Evolutionary conservation across 2,888 invertebrate genomes (phyloP).

Genomic region (Andrena trimmerana): DNA sequence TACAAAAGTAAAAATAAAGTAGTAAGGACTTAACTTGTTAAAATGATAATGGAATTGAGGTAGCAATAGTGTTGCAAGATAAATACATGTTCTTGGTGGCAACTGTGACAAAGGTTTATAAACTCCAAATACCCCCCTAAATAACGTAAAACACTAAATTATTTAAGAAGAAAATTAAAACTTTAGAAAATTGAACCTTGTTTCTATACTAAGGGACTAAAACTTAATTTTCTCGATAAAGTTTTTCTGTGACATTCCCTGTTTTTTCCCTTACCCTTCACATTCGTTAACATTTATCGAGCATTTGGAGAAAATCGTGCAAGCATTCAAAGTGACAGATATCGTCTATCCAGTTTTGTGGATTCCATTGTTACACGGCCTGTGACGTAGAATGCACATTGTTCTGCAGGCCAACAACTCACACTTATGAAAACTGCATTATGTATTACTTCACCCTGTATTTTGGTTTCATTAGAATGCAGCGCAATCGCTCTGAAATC

Average conservation of each 20-base stretch:
- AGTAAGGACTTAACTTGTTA: too few species aligned
- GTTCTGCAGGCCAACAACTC: not conserved
- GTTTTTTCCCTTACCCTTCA: too few species aligned
- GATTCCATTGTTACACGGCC: not conserved
- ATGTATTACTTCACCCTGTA: slow-evolving; percentile 12
- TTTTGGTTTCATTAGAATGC: slow-evolving; percentile 41
- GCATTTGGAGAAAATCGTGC: not conserved
- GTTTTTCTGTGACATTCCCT: not conserved
- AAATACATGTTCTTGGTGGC: not conserved
- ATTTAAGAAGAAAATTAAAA: too few species aligned
- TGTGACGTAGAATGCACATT: not conserved
- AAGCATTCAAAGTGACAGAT: not conserved
- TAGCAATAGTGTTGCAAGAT: not conserved
- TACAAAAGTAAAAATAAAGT: too few species aligned
- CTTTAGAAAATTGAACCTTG: too few species aligned
- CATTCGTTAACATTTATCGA: not conserved
- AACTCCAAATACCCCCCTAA: too few species aligned
- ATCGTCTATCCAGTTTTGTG: not conserved
- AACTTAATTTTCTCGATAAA: not conserved
- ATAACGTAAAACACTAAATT: too few species aligned
- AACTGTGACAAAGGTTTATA: not conserved
- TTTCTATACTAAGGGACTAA: too few species aligned
- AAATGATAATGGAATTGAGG: too few species aligned
- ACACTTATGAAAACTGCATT: not conserved
- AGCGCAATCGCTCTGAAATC: slow-evolving; percentile 14